phyloP scores from a whole-genome alignment of 2,113 vertebrate species.

The Grammomys surdaster region DNA sequence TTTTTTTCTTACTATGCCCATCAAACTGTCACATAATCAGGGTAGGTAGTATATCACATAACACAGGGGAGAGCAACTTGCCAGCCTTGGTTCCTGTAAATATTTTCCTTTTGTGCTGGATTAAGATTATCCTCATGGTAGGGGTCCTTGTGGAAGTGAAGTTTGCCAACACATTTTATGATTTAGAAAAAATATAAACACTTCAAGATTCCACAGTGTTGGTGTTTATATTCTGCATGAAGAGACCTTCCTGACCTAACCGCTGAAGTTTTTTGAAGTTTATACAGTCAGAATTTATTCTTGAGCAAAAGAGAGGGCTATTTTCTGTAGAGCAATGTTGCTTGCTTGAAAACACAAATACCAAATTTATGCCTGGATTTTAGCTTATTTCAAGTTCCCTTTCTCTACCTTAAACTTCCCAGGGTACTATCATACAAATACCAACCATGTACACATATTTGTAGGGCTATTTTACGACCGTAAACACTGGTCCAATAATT shows the following conservation, averaged over 20 bases:
- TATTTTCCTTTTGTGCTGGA: slow-evolving; percentile 78
- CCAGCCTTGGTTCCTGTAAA: slow-evolving; percentile 68
- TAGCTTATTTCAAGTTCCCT: not conserved
- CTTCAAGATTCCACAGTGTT: slow-evolving; percentile 56
- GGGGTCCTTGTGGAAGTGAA: slow-evolving; percentile 66
- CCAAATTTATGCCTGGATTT: slow-evolving; percentile 32
- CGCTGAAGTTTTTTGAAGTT: slow-evolving; percentile 65
- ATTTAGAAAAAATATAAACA: slow-evolving; percentile 53
- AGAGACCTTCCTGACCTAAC: slow-evolving; percentile 60
- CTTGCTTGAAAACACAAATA: slow-evolving; percentile 67
- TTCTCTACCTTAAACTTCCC: not conserved
- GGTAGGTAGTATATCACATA: slow-evolving; percentile 77
- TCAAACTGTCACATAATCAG: slow-evolving; percentile 81
- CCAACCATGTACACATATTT: not conserved
- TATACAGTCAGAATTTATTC: slow-evolving; percentile 67
- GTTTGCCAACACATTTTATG: slow-evolving; percentile 69
- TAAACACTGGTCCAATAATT: not conserved
- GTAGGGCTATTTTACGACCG: not conserved
- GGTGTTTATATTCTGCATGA: slow-evolving; percentile 54
- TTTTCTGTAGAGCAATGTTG: slow-evolving; percentile 63
- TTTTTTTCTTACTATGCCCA: slow-evolving; percentile 71
- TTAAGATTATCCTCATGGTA: slow-evolving; percentile 72
- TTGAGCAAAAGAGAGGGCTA: slow-evolving; percentile 32
- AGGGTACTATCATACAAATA: not conserved
- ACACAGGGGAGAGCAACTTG: slow-evolving; percentile 64